Conservation (phyloP, 2,797 vertebrate species). For the Lepus oiostolus region DNA sequence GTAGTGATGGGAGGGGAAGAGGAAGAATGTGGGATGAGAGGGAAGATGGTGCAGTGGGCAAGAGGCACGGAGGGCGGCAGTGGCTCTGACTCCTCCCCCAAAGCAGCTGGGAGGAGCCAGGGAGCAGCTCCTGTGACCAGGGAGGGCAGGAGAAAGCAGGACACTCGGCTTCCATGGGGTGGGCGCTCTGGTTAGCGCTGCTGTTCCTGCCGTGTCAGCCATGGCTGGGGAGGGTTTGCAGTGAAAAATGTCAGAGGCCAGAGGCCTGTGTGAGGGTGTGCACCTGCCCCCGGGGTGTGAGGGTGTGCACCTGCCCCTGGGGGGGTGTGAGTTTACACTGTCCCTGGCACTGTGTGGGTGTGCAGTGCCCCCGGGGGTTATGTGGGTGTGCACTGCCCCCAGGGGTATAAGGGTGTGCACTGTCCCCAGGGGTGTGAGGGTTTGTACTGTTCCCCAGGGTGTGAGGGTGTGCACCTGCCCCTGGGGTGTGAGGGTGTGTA, state of each 20-base stretch:
- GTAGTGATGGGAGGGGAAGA: background rate
- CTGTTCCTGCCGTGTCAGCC: background rate
- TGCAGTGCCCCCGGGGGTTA: too few relatives aligned
- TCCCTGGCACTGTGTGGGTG: too few relatives aligned
- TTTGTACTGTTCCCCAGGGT: background rate
- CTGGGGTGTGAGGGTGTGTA: too few relatives aligned
- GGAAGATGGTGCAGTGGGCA: too few relatives aligned
- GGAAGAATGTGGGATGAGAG: background rate
- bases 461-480: too few relatives aligned
- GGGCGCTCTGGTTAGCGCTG: background rate
- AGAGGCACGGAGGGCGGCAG: too few relatives aligned
- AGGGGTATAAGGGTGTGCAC: background rate
- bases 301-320: too few relatives aligned
- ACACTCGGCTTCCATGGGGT: background rate
- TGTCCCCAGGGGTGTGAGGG: too few relatives aligned
- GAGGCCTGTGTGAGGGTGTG: background rate
- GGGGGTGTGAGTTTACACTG: too few relatives aligned
- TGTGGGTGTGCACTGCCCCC: background rate
- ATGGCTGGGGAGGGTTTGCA: background rate
- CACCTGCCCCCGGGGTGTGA: background rate
- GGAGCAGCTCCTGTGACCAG: too few relatives aligned
- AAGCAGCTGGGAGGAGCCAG: background rate
- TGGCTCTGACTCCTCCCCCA: too few relatives aligned
- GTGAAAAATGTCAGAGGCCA: background rate
- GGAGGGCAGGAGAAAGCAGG: too few relatives aligned